These are phyloP conservation scores for Leucoraja erinaceus DNA, from an alignment of 2,113 vertebrate genomes.

Conservation along the genomic window DNA sequence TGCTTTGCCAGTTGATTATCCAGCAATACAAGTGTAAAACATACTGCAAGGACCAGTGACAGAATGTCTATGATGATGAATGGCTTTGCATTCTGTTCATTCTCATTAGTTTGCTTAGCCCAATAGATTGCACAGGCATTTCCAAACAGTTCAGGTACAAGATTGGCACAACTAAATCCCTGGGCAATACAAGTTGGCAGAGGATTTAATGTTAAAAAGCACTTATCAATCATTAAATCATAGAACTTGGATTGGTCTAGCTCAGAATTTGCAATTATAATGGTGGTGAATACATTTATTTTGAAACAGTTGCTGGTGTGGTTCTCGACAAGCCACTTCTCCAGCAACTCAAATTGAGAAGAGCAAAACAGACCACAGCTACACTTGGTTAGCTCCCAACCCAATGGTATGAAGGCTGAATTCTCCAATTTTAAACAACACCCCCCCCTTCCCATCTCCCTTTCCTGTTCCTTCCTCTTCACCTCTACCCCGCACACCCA, in stretches of 20 bases:
- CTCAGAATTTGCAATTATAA: no score
- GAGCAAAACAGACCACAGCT: no score
- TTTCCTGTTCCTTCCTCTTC: no score
- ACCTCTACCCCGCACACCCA: no score
- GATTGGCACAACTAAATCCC: not conserved
- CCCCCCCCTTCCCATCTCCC: no score
- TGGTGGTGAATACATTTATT: no score
- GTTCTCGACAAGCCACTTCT: no score
- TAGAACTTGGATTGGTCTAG: not conserved
- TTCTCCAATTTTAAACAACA: no score
- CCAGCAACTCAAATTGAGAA: no score
- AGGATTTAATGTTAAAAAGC: not conserved
- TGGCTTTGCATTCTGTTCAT: not conserved
- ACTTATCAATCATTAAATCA: not conserved
- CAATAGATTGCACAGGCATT: not conserved
- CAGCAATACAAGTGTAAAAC: not conserved
- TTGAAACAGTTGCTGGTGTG: no score
- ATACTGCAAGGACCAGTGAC: not conserved
- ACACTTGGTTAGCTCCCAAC: no score
- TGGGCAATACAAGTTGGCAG: not conserved
- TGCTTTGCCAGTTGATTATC: conserved; percentile 3
- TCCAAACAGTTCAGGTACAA: not conserved
- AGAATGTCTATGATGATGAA: not conserved
- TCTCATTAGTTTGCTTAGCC: not conserved
- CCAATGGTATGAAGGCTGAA: no score